Conservation (phyloP, 2,888 invertebrate genomes). For the Odontothrips loti region DNA sequence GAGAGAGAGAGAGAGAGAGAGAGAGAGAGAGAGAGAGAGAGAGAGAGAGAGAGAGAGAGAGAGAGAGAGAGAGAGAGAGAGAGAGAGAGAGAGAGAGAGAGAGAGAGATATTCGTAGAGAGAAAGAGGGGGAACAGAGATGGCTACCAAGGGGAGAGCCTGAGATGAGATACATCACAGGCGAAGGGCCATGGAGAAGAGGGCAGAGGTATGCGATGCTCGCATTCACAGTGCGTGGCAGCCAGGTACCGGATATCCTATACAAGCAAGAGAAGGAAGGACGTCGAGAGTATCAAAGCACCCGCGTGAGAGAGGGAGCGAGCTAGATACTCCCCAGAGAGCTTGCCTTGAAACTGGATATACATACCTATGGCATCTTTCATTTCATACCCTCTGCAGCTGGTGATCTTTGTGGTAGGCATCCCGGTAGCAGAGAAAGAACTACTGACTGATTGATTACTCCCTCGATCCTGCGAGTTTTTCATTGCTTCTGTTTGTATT, state of each 20-base stretch:
- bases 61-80: background rate
- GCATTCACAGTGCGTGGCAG: background rate
- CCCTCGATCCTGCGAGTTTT: no score
- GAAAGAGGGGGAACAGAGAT: background rate
- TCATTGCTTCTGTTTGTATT: no score
- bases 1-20: background rate
- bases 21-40: background rate
- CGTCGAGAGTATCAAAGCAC: background rate
- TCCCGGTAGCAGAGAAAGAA: no score
- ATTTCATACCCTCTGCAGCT: constrained; percentile 12
- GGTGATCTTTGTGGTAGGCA: background rate
- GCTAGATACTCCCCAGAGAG: constrained; percentile 3
- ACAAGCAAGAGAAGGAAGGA: background rate
- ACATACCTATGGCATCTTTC: constrained; percentile 2
- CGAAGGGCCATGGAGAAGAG: background rate
- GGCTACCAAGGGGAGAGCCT: background rate
- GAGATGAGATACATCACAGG: background rate
- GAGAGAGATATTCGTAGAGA: no score
- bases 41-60: background rate
- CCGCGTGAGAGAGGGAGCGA: constrained; percentile 20
- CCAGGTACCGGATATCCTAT: constrained; percentile 11
- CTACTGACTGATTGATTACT: no score
- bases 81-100: background rate
- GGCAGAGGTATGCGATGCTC: background rate
- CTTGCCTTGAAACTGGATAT: constrained; percentile 20